These are phyloP conservation scores for Phylloscopus trochiloides DNA, from an alignment of 2,113 vertebrate genomes.

Conservation along the genomic window DNA sequence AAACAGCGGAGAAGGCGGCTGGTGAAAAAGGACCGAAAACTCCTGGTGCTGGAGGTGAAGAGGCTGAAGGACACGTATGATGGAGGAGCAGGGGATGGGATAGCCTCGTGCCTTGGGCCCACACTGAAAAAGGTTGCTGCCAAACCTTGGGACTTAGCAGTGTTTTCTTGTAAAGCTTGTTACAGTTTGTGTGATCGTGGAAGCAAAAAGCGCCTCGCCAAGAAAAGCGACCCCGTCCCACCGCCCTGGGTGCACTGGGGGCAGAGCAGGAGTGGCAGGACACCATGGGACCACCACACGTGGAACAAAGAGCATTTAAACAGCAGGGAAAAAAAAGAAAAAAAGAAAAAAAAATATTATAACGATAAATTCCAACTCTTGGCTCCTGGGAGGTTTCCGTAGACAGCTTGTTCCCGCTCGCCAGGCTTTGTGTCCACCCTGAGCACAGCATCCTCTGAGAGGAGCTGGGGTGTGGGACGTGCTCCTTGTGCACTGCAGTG, in stretches of 20 bases:
- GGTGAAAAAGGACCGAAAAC: neutral
- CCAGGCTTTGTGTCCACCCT: neutral
- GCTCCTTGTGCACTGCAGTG: neutral
- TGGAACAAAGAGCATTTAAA: conserved; percentile 22
- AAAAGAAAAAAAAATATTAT: neutral
- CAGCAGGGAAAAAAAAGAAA: neutral
- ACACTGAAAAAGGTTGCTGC: conserved; percentile 51
- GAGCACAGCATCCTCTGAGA: neutral
- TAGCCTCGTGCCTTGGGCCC: conserved; percentile 34
- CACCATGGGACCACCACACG: conserved; percentile 48
- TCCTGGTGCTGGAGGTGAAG: neutral
- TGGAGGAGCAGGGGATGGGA: conserved; percentile 42
- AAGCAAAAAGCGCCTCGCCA: conserved; percentile 60
- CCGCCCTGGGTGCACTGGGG: neutral
- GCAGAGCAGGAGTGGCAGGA: neutral
- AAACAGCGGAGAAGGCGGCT: neutral
- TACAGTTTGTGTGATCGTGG: conserved; percentile 74
- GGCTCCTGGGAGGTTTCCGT: neutral
- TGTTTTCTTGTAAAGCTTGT: conserved; percentile 74
- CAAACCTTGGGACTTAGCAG: conserved; percentile 71
- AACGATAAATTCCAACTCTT: neutral
- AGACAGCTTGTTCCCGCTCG: neutral
- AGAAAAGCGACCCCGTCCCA: conserved; percentile 7
- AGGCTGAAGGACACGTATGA: conserved; percentile 68
- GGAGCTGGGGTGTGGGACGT: neutral